Evolutionary conservation across 2,888 invertebrate species (phyloP).

Genomic region (Xestia c-nigrum): DNA sequence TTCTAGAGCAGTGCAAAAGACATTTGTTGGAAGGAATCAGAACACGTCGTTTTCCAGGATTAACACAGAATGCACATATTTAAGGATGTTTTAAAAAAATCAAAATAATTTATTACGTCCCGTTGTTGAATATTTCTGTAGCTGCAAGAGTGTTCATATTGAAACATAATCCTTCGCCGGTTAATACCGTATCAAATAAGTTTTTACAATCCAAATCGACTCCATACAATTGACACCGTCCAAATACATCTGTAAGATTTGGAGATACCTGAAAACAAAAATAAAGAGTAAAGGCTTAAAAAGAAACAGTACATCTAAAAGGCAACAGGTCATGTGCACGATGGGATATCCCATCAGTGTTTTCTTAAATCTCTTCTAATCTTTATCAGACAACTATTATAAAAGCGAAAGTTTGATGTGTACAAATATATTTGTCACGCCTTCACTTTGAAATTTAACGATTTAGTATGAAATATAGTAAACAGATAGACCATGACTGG

Average conservation of each 20-base stretch:
- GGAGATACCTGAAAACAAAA: constrained; percentile 48
- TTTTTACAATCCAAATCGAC: accelerated
- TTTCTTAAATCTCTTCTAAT: neutral
- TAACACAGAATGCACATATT: neutral
- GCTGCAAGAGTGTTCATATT: constrained; percentile 73
- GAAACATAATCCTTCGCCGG: constrained; percentile 75
- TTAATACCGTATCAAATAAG: constrained; percentile 67
- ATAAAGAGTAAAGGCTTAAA: neutral
- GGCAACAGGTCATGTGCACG: neutral
- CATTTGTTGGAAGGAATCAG: neutral
- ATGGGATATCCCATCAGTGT: neutral
- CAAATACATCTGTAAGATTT: constrained; percentile 17
- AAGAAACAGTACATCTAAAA: neutral
- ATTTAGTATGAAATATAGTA: too few species aligned
- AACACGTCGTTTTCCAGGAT: neutral
- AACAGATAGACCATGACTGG: neutral
- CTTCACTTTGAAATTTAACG: too few species aligned
- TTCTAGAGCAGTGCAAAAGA: neutral
- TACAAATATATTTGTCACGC: too few species aligned
- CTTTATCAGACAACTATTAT: neutral
- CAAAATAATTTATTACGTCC: constrained; percentile 45
- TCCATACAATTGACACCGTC: neutral
- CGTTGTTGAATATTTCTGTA: constrained; percentile 69
- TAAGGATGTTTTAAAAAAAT: neutral
- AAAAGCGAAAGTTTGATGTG: too few species aligned